Percentiles rank a stretch among this genome's conserved stretches.
Conservation (phyloP, 92 coral and sea anemone genomes). For the Micromussa lordhowensis region DNA sequence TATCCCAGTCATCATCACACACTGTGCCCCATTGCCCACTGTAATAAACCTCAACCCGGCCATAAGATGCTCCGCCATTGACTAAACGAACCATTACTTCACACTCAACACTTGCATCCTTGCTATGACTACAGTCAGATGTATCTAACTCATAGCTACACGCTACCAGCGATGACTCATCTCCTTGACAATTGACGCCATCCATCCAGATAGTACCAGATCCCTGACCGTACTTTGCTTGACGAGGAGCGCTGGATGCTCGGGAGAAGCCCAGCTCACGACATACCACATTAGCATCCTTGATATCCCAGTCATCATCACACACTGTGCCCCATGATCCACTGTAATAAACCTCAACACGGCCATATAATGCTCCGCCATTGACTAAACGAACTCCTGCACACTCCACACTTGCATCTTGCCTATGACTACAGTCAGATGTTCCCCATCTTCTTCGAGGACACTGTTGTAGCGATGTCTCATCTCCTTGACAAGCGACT, state of each 20-base stretch:
- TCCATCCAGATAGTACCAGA: conserved; percentile 15
- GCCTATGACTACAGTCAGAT: no score
- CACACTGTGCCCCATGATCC: conserved; percentile 8
- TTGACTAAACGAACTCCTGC: background rate
- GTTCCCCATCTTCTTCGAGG: no score
- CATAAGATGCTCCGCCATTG: background rate
- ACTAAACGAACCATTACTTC: background rate
- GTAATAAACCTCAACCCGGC: background rate
- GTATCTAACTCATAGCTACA: no score
- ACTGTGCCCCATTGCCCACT: conserved; percentile 3
- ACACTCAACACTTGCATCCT: background rate
- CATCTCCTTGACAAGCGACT: no score
- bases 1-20: conserved; percentile 10
- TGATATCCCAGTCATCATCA: background rate
- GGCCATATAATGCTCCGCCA: background rate
- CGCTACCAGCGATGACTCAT: background rate
- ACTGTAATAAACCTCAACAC: conserved; percentile 8
- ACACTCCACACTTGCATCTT: no score
- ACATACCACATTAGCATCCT: background rate
- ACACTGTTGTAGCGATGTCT: no score
- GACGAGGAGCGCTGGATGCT: background rate
- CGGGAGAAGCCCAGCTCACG: conserved; percentile 2
- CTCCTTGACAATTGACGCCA: background rate
- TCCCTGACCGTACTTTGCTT: conserved; percentile 8
- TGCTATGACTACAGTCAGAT: background rate